A percentile compares a stretch with the other conserved stretches of the same genome.
Conservation (phyloP, 2,113 vertebrate genomes). For the Acinonyx jubatus region DNA sequence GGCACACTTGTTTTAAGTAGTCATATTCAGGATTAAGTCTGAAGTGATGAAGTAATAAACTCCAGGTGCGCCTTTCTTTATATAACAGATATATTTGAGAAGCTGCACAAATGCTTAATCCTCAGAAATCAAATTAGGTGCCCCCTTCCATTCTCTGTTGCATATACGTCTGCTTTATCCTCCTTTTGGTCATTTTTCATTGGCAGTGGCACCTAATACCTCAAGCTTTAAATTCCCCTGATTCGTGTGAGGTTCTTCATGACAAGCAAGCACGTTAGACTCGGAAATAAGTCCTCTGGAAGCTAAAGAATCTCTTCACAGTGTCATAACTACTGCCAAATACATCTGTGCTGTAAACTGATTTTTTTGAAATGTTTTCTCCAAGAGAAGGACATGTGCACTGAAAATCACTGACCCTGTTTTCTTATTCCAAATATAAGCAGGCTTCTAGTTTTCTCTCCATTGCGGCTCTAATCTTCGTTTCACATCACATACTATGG, state of each 20-base stretch:
- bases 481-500: constrained; percentile 65
- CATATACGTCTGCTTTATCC: background rate
- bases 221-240: constrained; percentile 57
- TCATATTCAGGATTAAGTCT: constrained; percentile 34
- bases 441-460: constrained; percentile 46
- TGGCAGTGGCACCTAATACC: background rate
- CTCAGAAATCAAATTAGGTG: constrained; percentile 54
- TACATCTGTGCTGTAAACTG: constrained; percentile 54
- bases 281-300: constrained; percentile 60
- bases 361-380: constrained; percentile 53
- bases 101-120: background rate
- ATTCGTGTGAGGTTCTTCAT: constrained; percentile 59
- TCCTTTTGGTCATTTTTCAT: constrained; percentile 55
- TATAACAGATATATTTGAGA: constrained; percentile 25
- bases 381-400: constrained; percentile 36
- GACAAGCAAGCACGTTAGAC: constrained; percentile 35
- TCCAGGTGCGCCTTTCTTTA: constrained; percentile 43
- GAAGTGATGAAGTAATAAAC: constrained; percentile 29
- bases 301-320: constrained; percentile 51
- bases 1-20: constrained; percentile 32
- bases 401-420: constrained; percentile 57
- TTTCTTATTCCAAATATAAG: constrained; percentile 61
- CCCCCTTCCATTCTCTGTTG: constrained; percentile 2
- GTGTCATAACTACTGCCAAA: constrained; percentile 59
- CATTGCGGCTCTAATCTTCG: constrained; percentile 45